Conservation (phyloP, 2,797 vertebrate genomes). For the Borostomias antarcticus region DNA sequence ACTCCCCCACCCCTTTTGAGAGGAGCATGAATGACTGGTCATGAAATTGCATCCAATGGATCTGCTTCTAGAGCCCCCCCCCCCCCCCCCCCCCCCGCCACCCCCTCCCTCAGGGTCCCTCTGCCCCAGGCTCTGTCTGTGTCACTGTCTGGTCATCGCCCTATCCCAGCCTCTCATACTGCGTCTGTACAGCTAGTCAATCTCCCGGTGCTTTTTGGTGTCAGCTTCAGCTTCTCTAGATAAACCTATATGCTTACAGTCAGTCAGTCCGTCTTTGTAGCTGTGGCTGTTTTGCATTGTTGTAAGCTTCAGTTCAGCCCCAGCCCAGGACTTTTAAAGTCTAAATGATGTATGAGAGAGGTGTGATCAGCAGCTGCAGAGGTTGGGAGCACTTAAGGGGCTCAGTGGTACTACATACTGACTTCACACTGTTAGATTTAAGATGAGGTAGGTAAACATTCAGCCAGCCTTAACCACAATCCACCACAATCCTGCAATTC, state of each 20-base stretch:
- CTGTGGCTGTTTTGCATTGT: not conserved
- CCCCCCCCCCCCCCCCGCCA: not conserved
- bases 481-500: not conserved
- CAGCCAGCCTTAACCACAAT: not conserved
- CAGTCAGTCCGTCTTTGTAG: not conserved
- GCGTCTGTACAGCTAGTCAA: not conserved
- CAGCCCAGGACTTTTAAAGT: not conserved
- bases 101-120: not conserved
- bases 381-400: not conserved
- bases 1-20: slow-evolving; percentile 47
- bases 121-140: not conserved
- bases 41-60: slow-evolving; percentile 39
- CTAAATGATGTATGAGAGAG: slow-evolving; percentile 44
- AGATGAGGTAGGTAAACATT: not conserved
- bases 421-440: not conserved
- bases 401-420: not conserved
- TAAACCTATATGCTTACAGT: not conserved
- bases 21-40: not conserved
- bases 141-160: not conserved
- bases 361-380: slow-evolving; percentile 21
- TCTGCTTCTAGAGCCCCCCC: not conserved
- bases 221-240: not conserved
- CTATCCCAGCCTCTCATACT: not conserved
- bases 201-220: not conserved
- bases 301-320: not conserved